Percentiles rank a stretch among this genome's conserved stretches.
Conservation (phyloP, 1,140 invertebrate species). For the Latrodectus geometricus region DNA sequence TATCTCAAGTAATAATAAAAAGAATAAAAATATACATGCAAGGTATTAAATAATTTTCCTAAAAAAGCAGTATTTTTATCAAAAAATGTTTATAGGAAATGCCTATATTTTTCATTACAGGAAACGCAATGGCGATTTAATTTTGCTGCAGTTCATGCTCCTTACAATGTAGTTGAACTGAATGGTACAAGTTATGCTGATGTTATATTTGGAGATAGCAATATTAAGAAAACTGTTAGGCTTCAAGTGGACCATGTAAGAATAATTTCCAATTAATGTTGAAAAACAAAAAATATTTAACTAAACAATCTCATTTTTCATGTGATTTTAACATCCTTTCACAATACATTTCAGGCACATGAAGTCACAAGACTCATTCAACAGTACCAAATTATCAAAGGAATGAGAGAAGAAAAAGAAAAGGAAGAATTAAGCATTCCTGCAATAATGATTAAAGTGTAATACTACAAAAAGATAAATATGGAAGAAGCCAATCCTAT, state of each 20-base stretch:
- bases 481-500: not conserved
- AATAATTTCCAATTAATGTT: not conserved
- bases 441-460: constrained; percentile 52
- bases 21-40: too few species aligned
- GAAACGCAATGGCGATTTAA: constrained; percentile 51
- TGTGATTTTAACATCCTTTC: not conserved
- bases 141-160: constrained; percentile 33
- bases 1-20: too few species aligned
- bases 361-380: constrained; percentile 90
- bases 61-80: too few species aligned
- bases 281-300: not conserved
- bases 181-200: constrained; percentile 49
- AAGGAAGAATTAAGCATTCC: constrained; percentile 24
- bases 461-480: not conserved
- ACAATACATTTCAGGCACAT: constrained; percentile 70
- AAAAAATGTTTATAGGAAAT: not conserved
- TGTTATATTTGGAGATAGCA: constrained; percentile 45
- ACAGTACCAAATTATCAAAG: constrained; percentile 76
- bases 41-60: too few species aligned
- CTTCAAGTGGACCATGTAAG: constrained; percentile 58
- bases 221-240: constrained; percentile 35
- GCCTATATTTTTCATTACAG: not conserved
- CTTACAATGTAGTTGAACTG: constrained; percentile 15
- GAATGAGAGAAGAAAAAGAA: constrained; percentile 23
- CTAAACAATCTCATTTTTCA: not conserved